A percentile compares a stretch with the other conserved stretches of the same genome.
phyloP scores from a whole-genome alignment of 2,113 vertebrate species.

The Hyperoodon ampullatus region DNA sequence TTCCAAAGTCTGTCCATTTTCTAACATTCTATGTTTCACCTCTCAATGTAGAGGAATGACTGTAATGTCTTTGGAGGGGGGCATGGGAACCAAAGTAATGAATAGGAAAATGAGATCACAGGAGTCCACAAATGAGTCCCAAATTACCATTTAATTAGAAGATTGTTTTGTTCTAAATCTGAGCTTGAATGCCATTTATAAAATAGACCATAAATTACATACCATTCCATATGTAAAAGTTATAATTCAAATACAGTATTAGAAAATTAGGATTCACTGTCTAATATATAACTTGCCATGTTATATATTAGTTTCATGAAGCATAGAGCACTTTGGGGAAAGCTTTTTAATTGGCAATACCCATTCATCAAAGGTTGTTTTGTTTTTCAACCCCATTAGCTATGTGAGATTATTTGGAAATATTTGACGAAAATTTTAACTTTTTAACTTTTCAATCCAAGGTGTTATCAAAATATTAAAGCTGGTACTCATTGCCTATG shows the following conservation, averaged over 20 bases:
- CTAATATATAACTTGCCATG: not conserved
- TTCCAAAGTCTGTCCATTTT: not conserved
- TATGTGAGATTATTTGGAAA: constrained; percentile 15
- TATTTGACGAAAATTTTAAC: constrained; percentile 51
- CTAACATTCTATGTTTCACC: not conserved
- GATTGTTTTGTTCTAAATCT: constrained; percentile 24
- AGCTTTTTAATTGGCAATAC: constrained; percentile 1
- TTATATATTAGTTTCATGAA: not conserved
- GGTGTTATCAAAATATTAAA: constrained; percentile 74
- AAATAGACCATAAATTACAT: not conserved
- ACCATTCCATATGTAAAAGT: constrained; percentile 22
- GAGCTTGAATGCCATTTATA: not conserved
- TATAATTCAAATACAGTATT: not conserved
- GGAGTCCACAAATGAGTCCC: not conserved
- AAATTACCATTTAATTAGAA: constrained; percentile 44
- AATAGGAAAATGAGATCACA: not conserved
- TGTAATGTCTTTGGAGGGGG: not conserved
- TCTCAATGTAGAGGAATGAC: not conserved
- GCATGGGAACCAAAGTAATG: not conserved
- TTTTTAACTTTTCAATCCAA: constrained; percentile 68
- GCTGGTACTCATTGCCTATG: not conserved
- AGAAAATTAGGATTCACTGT: not conserved
- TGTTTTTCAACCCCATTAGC: constrained; percentile 40
- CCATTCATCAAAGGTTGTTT: not conserved
- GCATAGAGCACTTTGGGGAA: not conserved